Conservation (phyloP, 92 coral and sea anemone genomes). For the Meandrina meandrites region DNA sequence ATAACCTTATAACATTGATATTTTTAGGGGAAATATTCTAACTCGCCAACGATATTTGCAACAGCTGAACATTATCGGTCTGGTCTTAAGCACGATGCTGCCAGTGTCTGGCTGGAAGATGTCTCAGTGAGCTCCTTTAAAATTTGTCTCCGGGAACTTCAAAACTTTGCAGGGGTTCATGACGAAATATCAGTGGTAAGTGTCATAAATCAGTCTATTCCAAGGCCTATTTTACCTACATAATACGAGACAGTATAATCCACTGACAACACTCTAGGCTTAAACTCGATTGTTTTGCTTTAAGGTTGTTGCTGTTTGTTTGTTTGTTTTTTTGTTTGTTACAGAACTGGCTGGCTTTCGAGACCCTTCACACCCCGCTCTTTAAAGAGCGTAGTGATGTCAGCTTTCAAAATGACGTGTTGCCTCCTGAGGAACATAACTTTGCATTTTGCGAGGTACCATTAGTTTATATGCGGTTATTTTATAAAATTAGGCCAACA, state of each 20-base stretch:
- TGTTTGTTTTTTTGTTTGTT: no score
- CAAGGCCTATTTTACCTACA: no score
- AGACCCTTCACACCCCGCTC: slow-evolving; percentile 54
- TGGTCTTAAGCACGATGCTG: slow-evolving; percentile 50
- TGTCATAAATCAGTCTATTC: not conserved
- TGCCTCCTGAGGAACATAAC: slow-evolving; percentile 48
- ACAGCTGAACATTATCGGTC: slow-evolving; percentile 43
- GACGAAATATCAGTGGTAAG: slow-evolving; percentile 28
- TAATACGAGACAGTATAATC: no score
- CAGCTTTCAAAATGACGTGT: slow-evolving; percentile 43
- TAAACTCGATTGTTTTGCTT: no score
- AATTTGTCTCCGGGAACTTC: slow-evolving; percentile 63
- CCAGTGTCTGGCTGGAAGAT: slow-evolving; percentile 57
- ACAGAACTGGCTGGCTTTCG: slow-evolving; percentile 75
- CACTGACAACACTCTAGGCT: no score
- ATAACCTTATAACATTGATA: no score
- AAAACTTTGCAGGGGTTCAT: slow-evolving; percentile 55
- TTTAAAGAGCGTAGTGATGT: slow-evolving; percentile 58
- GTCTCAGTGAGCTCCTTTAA: slow-evolving; percentile 47
- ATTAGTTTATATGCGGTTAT: no score
- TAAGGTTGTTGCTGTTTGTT: no score
- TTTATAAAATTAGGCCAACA: no score
- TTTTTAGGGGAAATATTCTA: not conserved
- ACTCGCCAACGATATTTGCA: not conserved
- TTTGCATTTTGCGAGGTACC: slow-evolving; percentile 63